A percentile compares a stretch with the other conserved stretches of the same genome.
Evolutionary conservation across 2,797 vertebrate species (phyloP).

Genomic region (Pantherophis alleghaniensis): DNA sequence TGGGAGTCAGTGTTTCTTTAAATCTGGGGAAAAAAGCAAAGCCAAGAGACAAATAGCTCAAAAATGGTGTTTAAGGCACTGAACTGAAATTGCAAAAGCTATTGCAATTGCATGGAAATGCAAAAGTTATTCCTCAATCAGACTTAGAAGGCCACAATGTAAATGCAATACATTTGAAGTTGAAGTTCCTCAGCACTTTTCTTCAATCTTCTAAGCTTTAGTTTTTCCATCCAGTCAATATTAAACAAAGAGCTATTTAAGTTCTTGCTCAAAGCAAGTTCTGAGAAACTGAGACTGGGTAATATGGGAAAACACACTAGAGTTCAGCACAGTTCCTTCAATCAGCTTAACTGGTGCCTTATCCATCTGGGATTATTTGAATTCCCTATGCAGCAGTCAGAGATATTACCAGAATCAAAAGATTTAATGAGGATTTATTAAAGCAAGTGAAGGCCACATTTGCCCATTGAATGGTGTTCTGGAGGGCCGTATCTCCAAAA

Average conservation of each 20-base stretch:
- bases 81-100: neutral
- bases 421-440: neutral
- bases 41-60: neutral
- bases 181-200: neutral
- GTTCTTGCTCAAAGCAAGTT: neutral
- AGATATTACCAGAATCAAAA: neutral
- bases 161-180: too few relatives aligned
- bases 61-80: neutral
- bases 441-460: neutral
- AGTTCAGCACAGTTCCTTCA: neutral
- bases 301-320: neutral
- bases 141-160: neutral
- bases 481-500: neutral
- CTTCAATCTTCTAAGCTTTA: neutral
- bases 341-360: neutral
- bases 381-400: neutral
- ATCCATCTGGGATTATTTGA: neutral
- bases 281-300: neutral
- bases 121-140: neutral
- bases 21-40: constrained; percentile 11
- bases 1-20: neutral
- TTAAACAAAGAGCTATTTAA: neutral
- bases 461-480: neutral
- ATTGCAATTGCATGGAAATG: neutral
- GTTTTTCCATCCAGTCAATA: neutral